Evolutionary conservation across 2,888 invertebrate genomes (phyloP).

Genomic region (Melipona beecheii): DNA sequence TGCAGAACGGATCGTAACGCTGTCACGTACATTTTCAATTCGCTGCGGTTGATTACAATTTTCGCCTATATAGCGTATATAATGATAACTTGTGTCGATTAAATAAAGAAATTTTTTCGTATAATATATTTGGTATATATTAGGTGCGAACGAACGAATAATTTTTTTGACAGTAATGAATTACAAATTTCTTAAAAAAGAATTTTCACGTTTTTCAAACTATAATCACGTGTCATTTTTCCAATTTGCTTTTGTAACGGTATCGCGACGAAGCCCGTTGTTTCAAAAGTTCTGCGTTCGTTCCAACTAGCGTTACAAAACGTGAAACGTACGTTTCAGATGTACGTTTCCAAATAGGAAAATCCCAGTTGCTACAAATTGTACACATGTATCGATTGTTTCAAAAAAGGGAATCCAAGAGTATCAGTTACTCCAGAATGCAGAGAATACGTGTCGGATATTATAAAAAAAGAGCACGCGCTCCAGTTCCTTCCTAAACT

Average conservation of each 20-base stretch:
- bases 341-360: neutral
- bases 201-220: too few species aligned
- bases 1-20: conserved; percentile 3
- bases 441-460: neutral
- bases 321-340: neutral
- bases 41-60: neutral
- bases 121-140: too few species aligned
- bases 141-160: too few species aligned
- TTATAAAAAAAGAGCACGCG: neutral
- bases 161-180: too few species aligned
- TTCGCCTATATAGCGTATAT: neutral
- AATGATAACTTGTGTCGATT: neutral
- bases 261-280: neutral
- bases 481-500: neutral
- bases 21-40: conserved; percentile 10
- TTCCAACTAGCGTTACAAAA: neutral
- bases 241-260: neutral
- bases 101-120: too few species aligned
- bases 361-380: neutral
- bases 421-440: neutral
- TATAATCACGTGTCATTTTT: neutral
- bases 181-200: too few species aligned
- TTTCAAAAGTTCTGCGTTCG: neutral
- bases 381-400: neutral
- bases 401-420: neutral